Evolutionary conservation across 2,797 vertebrate species (phyloP).

Genomic region (Lepus townsendii): DNA sequence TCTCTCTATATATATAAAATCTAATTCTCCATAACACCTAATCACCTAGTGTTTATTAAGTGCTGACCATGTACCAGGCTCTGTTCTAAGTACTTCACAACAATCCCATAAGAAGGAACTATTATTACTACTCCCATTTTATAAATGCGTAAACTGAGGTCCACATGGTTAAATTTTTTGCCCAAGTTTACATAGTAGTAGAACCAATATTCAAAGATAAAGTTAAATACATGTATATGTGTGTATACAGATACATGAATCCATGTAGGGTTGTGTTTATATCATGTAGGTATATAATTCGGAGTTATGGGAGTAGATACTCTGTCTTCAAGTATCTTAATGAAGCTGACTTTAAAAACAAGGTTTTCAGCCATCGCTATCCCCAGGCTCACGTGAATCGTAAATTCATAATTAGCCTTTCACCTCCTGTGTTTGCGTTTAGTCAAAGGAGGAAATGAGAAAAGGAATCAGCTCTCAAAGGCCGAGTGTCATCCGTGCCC

Average conservation of each 20-base stretch:
- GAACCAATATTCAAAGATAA: constrained; percentile 29
- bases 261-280: background rate
- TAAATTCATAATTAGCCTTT: constrained; percentile 24
- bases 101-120: background rate
- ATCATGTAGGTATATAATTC: background rate
- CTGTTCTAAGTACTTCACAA: constrained; percentile 31
- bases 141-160: constrained; percentile 16
- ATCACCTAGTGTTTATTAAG: background rate
- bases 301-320: constrained; percentile 3
- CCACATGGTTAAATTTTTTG: constrained; percentile 14
- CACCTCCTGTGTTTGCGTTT: constrained; percentile 66
- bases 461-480: constrained; percentile 65
- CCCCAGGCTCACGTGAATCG: background rate
- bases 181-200: constrained; percentile 14
- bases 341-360: constrained; percentile 58
- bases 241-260: background rate
- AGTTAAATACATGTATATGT: background rate
- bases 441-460: constrained; percentile 76
- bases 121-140: background rate
- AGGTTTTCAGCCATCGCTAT: background rate
- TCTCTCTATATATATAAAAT: too few relatives aligned
- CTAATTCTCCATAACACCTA: constrained; percentile 11
- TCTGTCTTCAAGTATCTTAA: constrained; percentile 9
- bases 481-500: background rate
- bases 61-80: constrained; percentile 19